Conservation (phyloP, 2,797 vertebrate genomes). For the Rhodeus uyekii region DNA sequence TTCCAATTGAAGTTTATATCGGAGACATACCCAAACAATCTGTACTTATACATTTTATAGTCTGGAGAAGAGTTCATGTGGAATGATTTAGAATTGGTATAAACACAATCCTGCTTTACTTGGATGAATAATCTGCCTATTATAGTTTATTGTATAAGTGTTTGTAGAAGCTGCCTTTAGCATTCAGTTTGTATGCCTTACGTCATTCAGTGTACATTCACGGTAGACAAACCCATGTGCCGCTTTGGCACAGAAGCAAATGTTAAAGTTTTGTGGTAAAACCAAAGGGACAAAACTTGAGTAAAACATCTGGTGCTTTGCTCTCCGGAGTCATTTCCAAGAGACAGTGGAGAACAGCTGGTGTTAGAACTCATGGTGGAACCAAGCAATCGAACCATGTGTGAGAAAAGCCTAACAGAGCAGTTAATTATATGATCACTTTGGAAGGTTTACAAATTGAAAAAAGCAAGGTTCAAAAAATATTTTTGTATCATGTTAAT, state of each 20-base stretch:
- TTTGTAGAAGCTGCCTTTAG: not conserved
- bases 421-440: not conserved
- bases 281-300: slow-evolving; percentile 6
- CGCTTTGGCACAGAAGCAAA: not conserved
- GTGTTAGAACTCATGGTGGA: not conserved
- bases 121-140: not conserved
- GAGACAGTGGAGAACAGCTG: slow-evolving; percentile 14
- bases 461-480: not conserved
- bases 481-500: not conserved
- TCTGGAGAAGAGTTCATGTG: not conserved
- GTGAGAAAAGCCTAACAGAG: slow-evolving; percentile 16
- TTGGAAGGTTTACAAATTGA: not conserved
- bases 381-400: slow-evolving; percentile 3
- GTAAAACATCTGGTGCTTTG: slow-evolving; percentile 10
- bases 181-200: not conserved
- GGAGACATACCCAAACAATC: not conserved
- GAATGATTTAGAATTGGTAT: not conserved
- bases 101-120: not conserved
- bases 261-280: not conserved
- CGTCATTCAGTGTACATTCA: not conserved
- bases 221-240: not conserved
- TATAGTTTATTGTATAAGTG: not conserved
- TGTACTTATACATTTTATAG: not conserved
- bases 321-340: slow-evolving; percentile 13
- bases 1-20: not conserved